Base-by-base conservation (phyloP, 2,797 vertebrate genomes). In the Clarias laeviceps region DNA sequence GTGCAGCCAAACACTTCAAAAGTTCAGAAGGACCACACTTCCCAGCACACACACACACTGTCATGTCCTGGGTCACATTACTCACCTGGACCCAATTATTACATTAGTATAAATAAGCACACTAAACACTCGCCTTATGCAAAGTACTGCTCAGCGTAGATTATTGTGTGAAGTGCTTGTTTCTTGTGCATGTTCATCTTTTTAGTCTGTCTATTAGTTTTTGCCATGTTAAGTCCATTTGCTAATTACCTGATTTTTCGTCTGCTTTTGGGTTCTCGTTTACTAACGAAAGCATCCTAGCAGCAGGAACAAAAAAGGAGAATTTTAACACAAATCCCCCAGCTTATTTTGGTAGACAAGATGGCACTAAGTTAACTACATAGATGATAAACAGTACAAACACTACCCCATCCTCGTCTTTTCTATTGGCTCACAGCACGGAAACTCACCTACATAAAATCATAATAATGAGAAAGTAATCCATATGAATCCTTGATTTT, bases 361-460 rank as follows among this genome's bases (percentile, higher is more conserved):
- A 64, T 0, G 14, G 24, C 77, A 62, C 24, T 5, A 18, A 7
- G 57, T 34, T 40, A 79, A 79, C 29, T 59, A 20, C 56, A 57
- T 32, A 20, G 74, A 78, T 20, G 61, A 64, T 64, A 80, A 80
- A 80, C 24, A 80, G 34, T 37, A 45, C 57, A 22, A 59, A 14
- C 73, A 57, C 4, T 18, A 59, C 34, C 15, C 5, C 6, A 7
- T 12, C 5, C 14, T 37, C 32, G 24, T 37, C 11, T 78, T 78
- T 37, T 61, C 74, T 56, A 61, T 8, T 37, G 22, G 73, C 20
- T 77, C 9, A 34, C 74, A 59, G 32, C 9, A 57, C 27, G 5
- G 17, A 77, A 27, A 56, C 18, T 24, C 56, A n/a, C 22, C 32
- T 62, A 8, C 57, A 37, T 61, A 34, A 57, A 34, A 29, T 32